Evolutionary conservation across 1,140 invertebrate species (phyloP), one percentile per base, ranked within the genome.

Genomic region (Drosophila punjabiensis): DNA sequence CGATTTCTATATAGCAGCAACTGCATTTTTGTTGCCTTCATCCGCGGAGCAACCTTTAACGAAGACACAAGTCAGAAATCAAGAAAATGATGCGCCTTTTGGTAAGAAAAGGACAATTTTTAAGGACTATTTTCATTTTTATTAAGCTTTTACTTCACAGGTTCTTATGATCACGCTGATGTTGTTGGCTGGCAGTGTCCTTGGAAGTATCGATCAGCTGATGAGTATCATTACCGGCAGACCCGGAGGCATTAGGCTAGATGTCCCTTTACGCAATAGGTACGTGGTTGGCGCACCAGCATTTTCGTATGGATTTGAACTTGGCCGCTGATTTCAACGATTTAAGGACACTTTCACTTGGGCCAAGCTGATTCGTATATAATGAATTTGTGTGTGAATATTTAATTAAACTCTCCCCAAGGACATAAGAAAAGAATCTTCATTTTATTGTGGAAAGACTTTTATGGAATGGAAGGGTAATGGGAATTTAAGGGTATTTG

Each of bases 31-130:
- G n/a, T 59, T 20, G 13, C 24, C 18, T 14, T 30, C 33, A 63
- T 28, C 11, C 64, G 20, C 14, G 8, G 11, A 47, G 52, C 14
- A 18, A 33, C 13, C 20, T 20, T 47, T 24, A 32, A 28, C 20
- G 9, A 5, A 50, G 24, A 5, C 41, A 30, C 16, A 13, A 48
- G 5, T 55, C 11, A 18, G 16, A 16, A 73, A 30, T 47, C 24
- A 16, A 11, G 1, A 59, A 18, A 18, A 82, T 82, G 81, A 53
- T 55, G 37, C 75, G 75, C 18, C 20, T 79, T 8, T 43, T 74
- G 58, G 79, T 86, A 52, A 68, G 75, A 43, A n/a, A n/a, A n/a
- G n/a, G n/a, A n/a, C n/a, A n/a, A n/a, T n/a, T n/a, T n/a, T n/a
- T n/a, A n/a, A n/a, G n/a, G n/a, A n/a, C n/a, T n/a, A n/a, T n/a